These are phyloP conservation scores for Ictidomys tridecemlineatus DNA, from an alignment of 2,113 vertebrate genomes.

Conservation along the genomic window DNA sequence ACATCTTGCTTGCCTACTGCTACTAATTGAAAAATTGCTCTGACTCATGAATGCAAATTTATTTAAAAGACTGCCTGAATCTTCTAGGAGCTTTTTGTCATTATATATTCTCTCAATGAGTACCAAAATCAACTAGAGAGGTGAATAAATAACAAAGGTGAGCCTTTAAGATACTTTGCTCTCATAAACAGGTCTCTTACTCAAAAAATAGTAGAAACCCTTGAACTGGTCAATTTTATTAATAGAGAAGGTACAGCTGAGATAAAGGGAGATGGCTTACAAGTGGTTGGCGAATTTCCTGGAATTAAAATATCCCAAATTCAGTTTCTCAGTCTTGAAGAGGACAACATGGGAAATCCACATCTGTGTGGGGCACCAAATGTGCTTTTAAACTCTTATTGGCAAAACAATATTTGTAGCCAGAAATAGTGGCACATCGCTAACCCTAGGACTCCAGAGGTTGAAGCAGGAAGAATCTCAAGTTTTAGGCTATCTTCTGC, in stretches of 20 bases:
- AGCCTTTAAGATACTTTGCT: background rate
- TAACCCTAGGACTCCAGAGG: too few species aligned
- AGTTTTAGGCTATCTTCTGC: too few species aligned
- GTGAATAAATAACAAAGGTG: too few species aligned
- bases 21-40: conserved; percentile 67
- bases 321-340: background rate
- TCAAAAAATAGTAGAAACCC: background rate
- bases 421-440: too few species aligned
- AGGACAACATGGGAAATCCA: background rate
- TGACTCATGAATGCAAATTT: conserved; percentile 48
- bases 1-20: background rate
- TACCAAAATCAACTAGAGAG: background rate
- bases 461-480: too few species aligned
- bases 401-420: background rate
- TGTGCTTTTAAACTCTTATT: background rate
- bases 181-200: background rate
- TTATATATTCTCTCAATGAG: background rate
- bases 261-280: background rate
- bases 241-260: background rate
- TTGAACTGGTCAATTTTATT: background rate
- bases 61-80: conserved; percentile 58
- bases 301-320: background rate
- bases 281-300: background rate
- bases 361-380: background rate
- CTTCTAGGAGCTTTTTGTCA: conserved; percentile 29